A percentile compares a stretch with the other conserved stretches of the same genome.
phyloP scores from a whole-genome alignment of 2,113 vertebrate genomes.

The Heloderma charlesbogerti region DNA sequence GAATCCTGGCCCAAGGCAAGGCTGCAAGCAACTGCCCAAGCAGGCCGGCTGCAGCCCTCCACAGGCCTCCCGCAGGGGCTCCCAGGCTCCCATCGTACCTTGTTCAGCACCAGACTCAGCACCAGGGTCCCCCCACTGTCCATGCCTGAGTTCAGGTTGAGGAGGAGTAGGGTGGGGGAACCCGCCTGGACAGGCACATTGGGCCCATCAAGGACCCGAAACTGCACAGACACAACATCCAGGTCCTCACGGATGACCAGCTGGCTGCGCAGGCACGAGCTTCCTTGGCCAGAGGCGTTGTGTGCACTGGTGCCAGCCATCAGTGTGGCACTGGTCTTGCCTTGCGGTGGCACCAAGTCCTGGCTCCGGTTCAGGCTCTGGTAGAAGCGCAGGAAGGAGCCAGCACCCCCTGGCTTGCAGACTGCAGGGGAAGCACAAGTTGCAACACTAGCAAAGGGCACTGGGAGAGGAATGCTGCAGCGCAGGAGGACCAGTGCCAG shows the following conservation, averaged over 20 bases:
- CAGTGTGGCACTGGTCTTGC: neutral
- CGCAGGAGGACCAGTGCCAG: neutral
- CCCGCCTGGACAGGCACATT: slow-evolving; percentile 73
- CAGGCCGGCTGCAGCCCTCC: fast-evolving
- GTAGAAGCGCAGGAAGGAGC: slow-evolving; percentile 55
- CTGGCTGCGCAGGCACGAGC: slow-evolving; percentile 80
- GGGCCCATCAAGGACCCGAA: slow-evolving; percentile 78
- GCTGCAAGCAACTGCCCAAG: neutral
- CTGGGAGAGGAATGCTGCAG: neutral
- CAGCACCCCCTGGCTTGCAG: slow-evolving; percentile 68
- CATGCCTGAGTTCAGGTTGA: slow-evolving; percentile 80
- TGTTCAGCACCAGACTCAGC: slow-evolving; percentile 84
- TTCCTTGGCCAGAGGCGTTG: fast-evolving
- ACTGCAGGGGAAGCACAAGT: slow-evolving; percentile 51
- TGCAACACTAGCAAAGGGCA: neutral
- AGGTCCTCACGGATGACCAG: slow-evolving; percentile 85
- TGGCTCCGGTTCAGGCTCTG: slow-evolving; percentile 68
- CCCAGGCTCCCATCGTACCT: slow-evolving; percentile 67
- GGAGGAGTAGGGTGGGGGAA: slow-evolving; percentile 80
- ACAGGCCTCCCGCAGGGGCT: neutral
- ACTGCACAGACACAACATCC: slow-evolving; percentile 88
- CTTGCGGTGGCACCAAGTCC: neutral
- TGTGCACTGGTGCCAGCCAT: neutral
- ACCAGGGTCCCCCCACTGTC: slow-evolving; percentile 90
- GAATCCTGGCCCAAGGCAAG: too few species aligned